Evolutionary conservation across 2,888 invertebrate genomes (phyloP).

Genomic region (Drosophila mercatorum): DNA sequence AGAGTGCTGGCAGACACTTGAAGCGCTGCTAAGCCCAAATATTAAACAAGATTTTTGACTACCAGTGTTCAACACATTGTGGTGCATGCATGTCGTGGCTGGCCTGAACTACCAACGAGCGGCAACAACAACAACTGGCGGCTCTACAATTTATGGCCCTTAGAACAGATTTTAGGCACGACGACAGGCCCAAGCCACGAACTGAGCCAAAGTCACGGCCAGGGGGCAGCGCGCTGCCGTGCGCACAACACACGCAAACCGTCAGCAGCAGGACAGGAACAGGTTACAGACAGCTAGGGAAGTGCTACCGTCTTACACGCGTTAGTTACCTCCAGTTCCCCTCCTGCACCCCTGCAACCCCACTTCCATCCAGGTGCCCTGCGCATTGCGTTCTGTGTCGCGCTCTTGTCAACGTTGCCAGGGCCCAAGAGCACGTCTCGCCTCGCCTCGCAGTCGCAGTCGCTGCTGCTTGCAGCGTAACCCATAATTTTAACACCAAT

Average conservation of each 20-base stretch:
- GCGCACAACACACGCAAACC: slow-evolving; percentile 48
- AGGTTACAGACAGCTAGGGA: slow-evolving; percentile 71
- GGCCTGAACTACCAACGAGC: slow-evolving; percentile 17
- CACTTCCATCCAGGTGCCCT: background rate
- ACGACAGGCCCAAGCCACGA: slow-evolving; percentile 60
- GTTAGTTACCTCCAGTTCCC: slow-evolving; percentile 21
- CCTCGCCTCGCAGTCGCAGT: background rate
- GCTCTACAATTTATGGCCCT: slow-evolving; percentile 72
- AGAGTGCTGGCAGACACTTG: slow-evolving; percentile 28
- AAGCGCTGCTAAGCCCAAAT: slow-evolving; percentile 60
- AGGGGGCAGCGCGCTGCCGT: slow-evolving; percentile 4
- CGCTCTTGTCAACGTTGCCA: slow-evolving; percentile 70
- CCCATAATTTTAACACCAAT: slow-evolving; percentile 80
- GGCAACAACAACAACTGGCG: slow-evolving; percentile 22
- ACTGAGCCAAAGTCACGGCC: slow-evolving; percentile 20
- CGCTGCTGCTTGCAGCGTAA: slow-evolving; percentile 56
- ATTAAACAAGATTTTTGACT: slow-evolving; percentile 77
- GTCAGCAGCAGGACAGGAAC: slow-evolving; percentile 53
- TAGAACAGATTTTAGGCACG: slow-evolving; percentile 75
- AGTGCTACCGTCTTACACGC: slow-evolving; percentile 78
- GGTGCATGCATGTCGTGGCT: slow-evolving; percentile 31
- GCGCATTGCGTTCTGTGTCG: slow-evolving; percentile 43
- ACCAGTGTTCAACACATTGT: slow-evolving; percentile 73
- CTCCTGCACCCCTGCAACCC: background rate
- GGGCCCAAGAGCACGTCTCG: slow-evolving; percentile 40